phyloP scores from a whole-genome alignment of 2,113 vertebrate genomes.

The Triplophysa siluroides region DNA sequence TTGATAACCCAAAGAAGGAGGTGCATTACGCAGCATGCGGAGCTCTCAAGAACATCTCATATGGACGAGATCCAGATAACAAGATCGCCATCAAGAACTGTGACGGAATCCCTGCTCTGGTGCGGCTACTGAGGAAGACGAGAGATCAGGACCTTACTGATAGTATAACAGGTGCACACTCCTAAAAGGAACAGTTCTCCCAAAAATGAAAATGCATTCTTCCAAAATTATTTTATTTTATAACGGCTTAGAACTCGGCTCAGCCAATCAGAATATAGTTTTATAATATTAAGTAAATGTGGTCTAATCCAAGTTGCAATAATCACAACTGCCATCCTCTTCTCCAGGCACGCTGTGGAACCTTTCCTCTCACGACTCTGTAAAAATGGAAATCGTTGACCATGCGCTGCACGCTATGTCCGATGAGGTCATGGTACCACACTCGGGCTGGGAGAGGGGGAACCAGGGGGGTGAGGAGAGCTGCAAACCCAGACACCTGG shows the following conservation, averaged over 20 bases:
- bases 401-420: constrained; percentile 88
- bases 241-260: no score
- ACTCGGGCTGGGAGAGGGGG: constrained; percentile 87
- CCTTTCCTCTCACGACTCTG: constrained; percentile 92
- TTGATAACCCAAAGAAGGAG: constrained; percentile 94
- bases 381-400: constrained; percentile 98
- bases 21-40: constrained; percentile 93
- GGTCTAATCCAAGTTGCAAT: no score
- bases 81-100: constrained; percentile 98
- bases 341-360: constrained; percentile 92
- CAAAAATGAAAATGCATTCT: no score
- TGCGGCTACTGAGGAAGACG: constrained; percentile 87
- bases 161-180: constrained; percentile 86
- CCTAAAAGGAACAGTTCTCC: no score
- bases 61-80: constrained; percentile 89
- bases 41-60: constrained; percentile 96
- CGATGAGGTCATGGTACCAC: constrained; percentile 89
- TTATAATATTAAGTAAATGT: no score
- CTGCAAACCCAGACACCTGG: constrained; percentile 88
- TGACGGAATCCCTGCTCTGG: constrained; percentile 88
- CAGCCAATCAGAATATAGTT: no score
- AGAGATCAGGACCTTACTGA: constrained; percentile 89
- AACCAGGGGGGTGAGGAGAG: constrained; percentile 77
- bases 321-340: background rate
- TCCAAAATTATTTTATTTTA: no score